phyloP scores from a whole-genome alignment of 2,888 invertebrate genomes.

The Caenorhabditis angaria region DNA sequence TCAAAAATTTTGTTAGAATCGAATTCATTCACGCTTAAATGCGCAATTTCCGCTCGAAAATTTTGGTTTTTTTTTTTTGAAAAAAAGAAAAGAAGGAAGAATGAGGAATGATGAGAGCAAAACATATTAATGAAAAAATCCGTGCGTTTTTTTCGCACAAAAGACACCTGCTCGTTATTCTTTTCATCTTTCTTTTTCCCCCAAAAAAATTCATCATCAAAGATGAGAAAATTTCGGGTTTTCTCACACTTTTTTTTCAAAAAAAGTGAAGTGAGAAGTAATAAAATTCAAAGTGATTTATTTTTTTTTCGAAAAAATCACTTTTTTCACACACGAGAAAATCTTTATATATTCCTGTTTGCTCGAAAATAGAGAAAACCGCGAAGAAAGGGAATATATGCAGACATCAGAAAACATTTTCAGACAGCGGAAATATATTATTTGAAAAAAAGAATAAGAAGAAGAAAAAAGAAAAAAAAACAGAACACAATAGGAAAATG shows the following conservation, averaged over 20 bases:
- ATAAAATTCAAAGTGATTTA: too few relatives aligned
- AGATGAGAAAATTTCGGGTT: too few relatives aligned
- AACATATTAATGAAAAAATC: neutral
- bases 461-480: neutral
- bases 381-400: too few relatives aligned
- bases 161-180: slow-evolving; percentile 26
- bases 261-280: too few relatives aligned
- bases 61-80: neutral
- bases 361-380: slow-evolving; percentile 13
- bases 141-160: slow-evolving; percentile 6
- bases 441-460: neutral
- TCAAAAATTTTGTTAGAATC: too few relatives aligned
- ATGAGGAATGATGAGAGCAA: slow-evolving; percentile 5
- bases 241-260: too few relatives aligned
- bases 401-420: neutral
- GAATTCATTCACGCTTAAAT: neutral
- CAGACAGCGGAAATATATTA: neutral
- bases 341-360: too few relatives aligned
- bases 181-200: too few relatives aligned
- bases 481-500: neutral
- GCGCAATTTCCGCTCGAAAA: neutral
- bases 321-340: too few relatives aligned
- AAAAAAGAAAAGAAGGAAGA: slow-evolving; percentile 1
- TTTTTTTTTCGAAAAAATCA: too few relatives aligned
- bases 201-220: too few relatives aligned